These are phyloP conservation scores for Pantherophis vulpinus DNA, from an alignment of 2,797 vertebrate species.

Conservation along the genomic window DNA sequence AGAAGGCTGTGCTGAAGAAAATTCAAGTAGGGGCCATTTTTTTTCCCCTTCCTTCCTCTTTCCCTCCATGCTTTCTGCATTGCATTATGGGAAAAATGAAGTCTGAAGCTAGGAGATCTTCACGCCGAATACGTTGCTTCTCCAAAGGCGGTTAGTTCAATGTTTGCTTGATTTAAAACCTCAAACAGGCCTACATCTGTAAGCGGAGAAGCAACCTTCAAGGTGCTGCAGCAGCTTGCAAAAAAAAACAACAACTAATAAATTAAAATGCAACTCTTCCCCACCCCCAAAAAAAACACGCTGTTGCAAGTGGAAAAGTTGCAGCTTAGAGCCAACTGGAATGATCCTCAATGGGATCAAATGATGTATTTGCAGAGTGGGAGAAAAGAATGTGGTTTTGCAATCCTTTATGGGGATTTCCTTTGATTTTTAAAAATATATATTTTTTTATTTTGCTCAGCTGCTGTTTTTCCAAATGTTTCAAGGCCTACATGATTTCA, in stretches of 20 bases:
- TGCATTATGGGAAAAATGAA: constrained; percentile 2
- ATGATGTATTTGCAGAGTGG: not conserved
- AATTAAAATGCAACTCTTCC: not conserved
- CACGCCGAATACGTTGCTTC: not conserved
- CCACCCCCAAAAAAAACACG: not conserved
- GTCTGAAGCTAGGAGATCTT: not conserved
- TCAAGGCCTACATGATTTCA: not conserved
- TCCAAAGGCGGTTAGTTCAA: not conserved
- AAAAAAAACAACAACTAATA: not conserved
- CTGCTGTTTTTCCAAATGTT: not conserved
- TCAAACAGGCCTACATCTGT: not conserved
- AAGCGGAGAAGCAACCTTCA: not conserved
- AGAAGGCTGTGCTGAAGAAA: not conserved
- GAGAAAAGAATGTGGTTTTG: not conserved
- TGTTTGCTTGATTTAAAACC: not conserved
- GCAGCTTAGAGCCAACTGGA: not conserved
- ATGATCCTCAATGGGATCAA: not conserved
- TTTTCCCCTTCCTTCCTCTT: not conserved
- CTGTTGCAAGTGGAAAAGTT: not conserved
- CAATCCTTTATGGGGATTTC: not conserved
- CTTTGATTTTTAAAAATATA: too few species aligned
- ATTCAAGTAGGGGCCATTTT: not conserved
- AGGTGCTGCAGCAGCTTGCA: not conserved
- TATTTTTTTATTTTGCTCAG: not conserved
- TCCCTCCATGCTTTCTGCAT: not conserved